Conservation (phyloP, 2,113 vertebrate species). For the Regulus satrapa region DNA sequence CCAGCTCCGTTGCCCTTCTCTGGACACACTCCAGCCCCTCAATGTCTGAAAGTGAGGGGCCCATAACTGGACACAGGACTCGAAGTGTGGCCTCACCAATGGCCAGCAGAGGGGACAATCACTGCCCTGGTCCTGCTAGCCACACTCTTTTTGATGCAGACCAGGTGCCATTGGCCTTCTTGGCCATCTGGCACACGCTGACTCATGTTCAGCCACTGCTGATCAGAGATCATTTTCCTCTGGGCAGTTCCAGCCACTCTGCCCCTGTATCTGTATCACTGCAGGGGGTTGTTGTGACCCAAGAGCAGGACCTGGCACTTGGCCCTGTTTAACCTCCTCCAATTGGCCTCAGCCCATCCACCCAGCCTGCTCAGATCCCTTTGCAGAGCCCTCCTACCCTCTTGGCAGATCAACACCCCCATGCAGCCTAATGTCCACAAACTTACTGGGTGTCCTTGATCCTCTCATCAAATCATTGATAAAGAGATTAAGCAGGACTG, state of each 20-base stretch:
- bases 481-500: background rate
- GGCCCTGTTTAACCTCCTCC: background rate
- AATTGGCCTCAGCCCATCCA: fast-evolving
- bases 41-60: fast-evolving
- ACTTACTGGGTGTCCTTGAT: background rate
- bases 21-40: background rate
- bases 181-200: background rate
- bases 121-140: background rate
- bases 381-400: background rate
- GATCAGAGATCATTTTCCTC: background rate
- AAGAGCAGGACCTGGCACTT: background rate
- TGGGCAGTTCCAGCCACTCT: background rate
- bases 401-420: background rate
- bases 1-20: fast-evolving
- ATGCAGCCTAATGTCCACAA: background rate
- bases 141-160: background rate
- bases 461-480: background rate
- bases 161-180: background rate
- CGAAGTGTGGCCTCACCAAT: fast-evolving
- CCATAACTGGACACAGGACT: background rate
- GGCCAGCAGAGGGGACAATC: fast-evolving
- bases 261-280: fast-evolving
- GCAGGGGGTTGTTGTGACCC: background rate
- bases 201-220: background rate
- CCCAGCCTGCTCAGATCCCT: background rate